Evolutionary conservation across 1,140 invertebrate genomes (phyloP), one percentile per base, ranked within the genome.

Genomic region (Drosophila biarmipes): DNA sequence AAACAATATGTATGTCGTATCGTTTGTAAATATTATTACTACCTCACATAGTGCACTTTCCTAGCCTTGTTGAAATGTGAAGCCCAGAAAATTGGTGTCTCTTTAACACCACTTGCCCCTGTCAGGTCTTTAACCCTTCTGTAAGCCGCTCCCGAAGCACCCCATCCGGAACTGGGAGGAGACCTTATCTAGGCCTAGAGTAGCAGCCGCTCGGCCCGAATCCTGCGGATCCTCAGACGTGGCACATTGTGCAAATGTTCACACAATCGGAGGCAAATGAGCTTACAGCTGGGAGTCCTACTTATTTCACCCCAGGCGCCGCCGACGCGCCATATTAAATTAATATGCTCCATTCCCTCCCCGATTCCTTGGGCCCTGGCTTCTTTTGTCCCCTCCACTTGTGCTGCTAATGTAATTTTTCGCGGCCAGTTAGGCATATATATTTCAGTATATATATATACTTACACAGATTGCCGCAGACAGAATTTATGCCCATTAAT

Each of bases 401-500:
- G 34, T 29, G 8, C 46, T 75, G 55, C 55, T 80, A 79, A 76
- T 84, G 72, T 78, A 61, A 78, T 75, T 82, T 53, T 53, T 64
- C 53, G 52, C 72, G 73, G 72, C 45, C 67, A 80, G 56, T 78
- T 74, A 46, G 51, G 58, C 78, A 68, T 61, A 58, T 43, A 68
- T 8, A 15, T 15, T 15, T 38, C 6, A n/a, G 14, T 6, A 6
- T 40, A 40, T 40, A 40, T 40, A 40, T 10, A 15, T 15, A 15
- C 52, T 58, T 42, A 10, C 21, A 57, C 51, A 62, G 76, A 55
- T 54, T 55, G 56, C 38, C 48, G 24, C 74, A 87, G 78, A 87
- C 81, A 71, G 51, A 58, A 58, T 78, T 87, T 82, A 78, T 87
- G 81, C 73, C 74, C 74, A 87, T 86, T 87, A 87, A 86, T 85